Percentiles rank a stretch among this genome's conserved stretches.
Conservation (phyloP, 2,113 vertebrate genomes). For the Cyanoderma ruficeps region DNA sequence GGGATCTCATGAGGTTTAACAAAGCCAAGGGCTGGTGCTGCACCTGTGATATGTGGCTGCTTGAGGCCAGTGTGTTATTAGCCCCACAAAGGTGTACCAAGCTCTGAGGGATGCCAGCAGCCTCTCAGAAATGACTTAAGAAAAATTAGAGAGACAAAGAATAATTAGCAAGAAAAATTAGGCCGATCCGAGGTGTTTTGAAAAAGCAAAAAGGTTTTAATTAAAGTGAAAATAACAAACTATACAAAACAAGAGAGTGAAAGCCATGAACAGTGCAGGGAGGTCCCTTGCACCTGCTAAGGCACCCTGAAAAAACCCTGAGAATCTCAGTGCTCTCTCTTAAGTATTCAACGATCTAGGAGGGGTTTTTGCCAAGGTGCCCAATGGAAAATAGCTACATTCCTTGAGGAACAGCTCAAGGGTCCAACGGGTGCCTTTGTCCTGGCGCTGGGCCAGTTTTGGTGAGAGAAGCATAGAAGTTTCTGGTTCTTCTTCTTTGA, state of each 20-base stretch:
- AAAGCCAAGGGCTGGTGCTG: background rate
- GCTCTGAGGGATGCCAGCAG: background rate
- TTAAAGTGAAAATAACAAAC: background rate
- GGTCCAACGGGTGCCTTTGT: background rate
- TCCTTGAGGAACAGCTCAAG: background rate
- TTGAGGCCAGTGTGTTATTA: background rate
- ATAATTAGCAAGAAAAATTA: too few species aligned
- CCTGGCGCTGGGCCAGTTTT: background rate
- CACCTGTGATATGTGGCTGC: background rate
- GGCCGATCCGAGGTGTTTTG: too few species aligned
- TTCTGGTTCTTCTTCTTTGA: background rate
- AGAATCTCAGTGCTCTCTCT: background rate
- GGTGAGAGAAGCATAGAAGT: background rate
- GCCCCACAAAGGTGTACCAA: background rate
- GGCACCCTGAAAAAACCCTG: too few species aligned
- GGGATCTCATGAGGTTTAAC: background rate
- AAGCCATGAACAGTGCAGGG: background rate
- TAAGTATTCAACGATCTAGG: background rate
- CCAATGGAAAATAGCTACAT: background rate
- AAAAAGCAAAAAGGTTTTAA: background rate
- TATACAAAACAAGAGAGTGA: background rate
- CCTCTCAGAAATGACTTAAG: background rate
- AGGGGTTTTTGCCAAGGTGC: background rate
- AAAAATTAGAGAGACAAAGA: background rate
- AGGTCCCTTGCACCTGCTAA: background rate